phyloP scores from a whole-genome alignment of 1,140 invertebrate species.

The Plectrocnemia conspersa region DNA sequence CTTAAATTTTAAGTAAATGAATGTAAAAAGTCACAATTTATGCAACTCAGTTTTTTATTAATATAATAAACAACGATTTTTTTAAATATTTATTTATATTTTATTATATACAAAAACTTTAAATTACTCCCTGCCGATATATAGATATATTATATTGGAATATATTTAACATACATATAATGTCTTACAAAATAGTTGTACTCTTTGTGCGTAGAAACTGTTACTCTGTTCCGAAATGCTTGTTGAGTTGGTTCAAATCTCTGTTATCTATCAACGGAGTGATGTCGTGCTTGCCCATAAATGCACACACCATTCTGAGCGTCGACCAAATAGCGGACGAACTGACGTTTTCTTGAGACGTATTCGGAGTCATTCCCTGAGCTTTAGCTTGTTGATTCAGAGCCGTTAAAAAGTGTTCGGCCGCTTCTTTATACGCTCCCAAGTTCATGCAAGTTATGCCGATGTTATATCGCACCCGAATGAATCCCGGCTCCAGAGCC shows the following conservation, averaged over 20 bases:
- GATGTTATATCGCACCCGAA: slow-evolving; percentile 94
- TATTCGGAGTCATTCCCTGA: slow-evolving; percentile 46
- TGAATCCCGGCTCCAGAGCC: slow-evolving; percentile 89
- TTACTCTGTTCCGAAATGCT: slow-evolving; percentile 58
- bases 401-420: slow-evolving; percentile 90
- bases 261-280: slow-evolving; percentile 69
- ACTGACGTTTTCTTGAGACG: slow-evolving; percentile 48
- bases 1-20: no score
- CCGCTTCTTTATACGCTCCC: slow-evolving; percentile 89
- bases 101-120: slow-evolving; percentile 1
- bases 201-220: no score
- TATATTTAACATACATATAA: neutral
- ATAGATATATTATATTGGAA: no score
- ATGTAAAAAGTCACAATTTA: no score
- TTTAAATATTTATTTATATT: no score
- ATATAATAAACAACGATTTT: no score
- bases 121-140: neutral
- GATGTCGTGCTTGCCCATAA: slow-evolving; percentile 80
- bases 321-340: slow-evolving; percentile 95
- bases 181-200: slow-evolving; percentile 20
- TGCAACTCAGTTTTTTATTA: no score
- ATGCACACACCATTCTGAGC: slow-evolving; percentile 80
- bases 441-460: slow-evolving; percentile 97
- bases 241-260: slow-evolving; percentile 61
- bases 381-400: slow-evolving; percentile 88